Evolutionary conservation across 2,797 vertebrate species (phyloP).

Genomic region (Mus caroli): DNA sequence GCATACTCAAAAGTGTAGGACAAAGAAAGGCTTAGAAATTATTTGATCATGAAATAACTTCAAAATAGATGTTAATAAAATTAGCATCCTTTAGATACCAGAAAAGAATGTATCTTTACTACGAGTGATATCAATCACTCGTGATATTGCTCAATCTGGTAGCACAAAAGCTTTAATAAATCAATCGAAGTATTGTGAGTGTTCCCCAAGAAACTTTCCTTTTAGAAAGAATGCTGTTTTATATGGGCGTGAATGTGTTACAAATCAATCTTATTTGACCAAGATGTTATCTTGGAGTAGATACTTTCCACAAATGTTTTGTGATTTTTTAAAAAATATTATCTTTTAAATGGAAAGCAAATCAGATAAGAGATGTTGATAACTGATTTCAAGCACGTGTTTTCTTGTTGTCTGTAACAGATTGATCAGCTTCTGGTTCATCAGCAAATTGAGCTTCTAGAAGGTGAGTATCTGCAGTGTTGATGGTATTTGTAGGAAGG

Average conservation of each 20-base stretch:
- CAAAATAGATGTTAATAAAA: conserved; percentile 25
- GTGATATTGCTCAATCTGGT: not conserved
- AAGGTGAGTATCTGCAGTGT: conserved; percentile 89
- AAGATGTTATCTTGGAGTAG: conserved; percentile 19
- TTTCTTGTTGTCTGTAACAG: conserved; percentile 85
- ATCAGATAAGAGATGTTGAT: not conserved
- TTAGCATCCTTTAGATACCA: not conserved
- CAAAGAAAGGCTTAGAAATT: not conserved
- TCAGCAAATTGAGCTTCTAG: conserved; percentile 95
- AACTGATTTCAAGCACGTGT: not conserved
- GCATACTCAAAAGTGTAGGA: not conserved
- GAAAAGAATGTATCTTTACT: not conserved
- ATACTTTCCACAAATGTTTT: not conserved
- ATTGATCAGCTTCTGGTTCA: conserved; percentile 96
- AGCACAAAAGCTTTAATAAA: not conserved
- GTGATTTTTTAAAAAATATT: not conserved
- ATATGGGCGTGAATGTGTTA: not conserved
- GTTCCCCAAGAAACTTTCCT: not conserved
- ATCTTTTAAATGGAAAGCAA: not conserved
- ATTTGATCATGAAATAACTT: not conserved
- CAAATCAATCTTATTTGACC: conserved; percentile 24
- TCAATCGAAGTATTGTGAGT: not conserved
- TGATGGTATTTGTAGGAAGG: conserved; percentile 79
- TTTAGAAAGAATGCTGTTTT: conserved; percentile 2
- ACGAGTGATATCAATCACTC: not conserved